These are phyloP conservation scores for Scomber japonicus DNA, from an alignment of 2,113 vertebrate species.

Conservation along the genomic window DNA sequence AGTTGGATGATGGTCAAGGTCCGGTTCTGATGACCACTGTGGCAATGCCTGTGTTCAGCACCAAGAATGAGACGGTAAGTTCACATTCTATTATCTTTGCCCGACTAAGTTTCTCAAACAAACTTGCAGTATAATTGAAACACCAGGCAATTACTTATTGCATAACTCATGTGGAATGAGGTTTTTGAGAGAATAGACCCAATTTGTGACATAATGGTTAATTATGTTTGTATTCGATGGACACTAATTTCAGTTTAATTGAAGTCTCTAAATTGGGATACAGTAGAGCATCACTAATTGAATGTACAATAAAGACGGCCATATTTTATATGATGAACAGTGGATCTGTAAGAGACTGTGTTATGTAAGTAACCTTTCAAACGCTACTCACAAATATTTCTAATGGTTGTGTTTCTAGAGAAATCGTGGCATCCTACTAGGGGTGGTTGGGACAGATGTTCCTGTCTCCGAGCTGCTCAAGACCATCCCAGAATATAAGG, in stretches of 20 bases:
- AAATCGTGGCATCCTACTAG: constrained; percentile 95
- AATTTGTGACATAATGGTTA: constrained; percentile 45
- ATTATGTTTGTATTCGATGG: constrained; percentile 25
- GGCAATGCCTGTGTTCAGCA: constrained; percentile 99
- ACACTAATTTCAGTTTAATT: constrained; percentile 57
- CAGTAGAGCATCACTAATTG: constrained; percentile 18
- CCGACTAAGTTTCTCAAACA: background rate
- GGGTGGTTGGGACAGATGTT: constrained; percentile 97
- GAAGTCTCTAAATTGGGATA: constrained; percentile 41
- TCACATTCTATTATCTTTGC: background rate
- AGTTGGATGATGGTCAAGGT: constrained; percentile 93
- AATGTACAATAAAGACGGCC: constrained; percentile 1
- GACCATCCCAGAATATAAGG: constrained; percentile 98
- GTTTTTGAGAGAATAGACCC: constrained; percentile 24
- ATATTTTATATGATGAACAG: background rate
- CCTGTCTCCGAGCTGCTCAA: constrained; percentile 98
- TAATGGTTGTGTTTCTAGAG: constrained; percentile 84
- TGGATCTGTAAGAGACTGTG: background rate
- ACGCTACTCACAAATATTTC: constrained; percentile 2
- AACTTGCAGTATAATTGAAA: constrained; percentile 35
- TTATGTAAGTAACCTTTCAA: constrained; percentile 29
- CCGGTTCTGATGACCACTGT: constrained; percentile 98
- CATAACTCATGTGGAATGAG: constrained; percentile 20
- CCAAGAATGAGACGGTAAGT: constrained; percentile 98
- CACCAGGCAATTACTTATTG: constrained; percentile 25